These are phyloP conservation scores for Hormaphis cornu DNA, from an alignment of 1,140 invertebrate species.

Conservation along the genomic window DNA sequence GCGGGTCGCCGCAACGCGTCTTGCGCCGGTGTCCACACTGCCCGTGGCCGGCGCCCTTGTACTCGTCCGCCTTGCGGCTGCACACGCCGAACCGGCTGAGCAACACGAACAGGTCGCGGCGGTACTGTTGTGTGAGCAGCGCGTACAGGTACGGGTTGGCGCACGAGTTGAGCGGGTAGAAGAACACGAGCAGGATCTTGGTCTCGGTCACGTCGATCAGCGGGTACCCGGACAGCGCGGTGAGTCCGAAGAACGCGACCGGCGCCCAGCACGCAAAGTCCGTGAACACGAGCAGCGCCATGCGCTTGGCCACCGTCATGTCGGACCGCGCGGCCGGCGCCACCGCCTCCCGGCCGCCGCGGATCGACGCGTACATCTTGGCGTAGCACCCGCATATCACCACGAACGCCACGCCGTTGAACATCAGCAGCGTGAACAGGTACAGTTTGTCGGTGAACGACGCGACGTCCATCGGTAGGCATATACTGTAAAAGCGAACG, in stretches of 20 bases:
- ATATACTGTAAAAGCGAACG: slow-evolving; percentile 41
- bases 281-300: slow-evolving; percentile 76
- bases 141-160: slow-evolving; percentile 88
- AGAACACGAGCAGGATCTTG: slow-evolving; percentile 81
- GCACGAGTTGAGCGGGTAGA: slow-evolving; percentile 84
- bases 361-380: slow-evolving; percentile 68
- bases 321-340: slow-evolving; percentile 90
- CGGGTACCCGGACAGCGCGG: slow-evolving; percentile 66
- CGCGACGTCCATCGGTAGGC: slow-evolving; percentile 44
- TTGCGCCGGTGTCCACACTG: slow-evolving; percentile 39
- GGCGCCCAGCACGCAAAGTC: slow-evolving; percentile 82
- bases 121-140: slow-evolving; percentile 77
- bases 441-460: slow-evolving; percentile 47
- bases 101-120: slow-evolving; percentile 63
- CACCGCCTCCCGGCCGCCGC: slow-evolving; percentile 62
- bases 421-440: slow-evolving; percentile 58
- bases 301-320: slow-evolving; percentile 88
- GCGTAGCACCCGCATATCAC: slow-evolving; percentile 73
- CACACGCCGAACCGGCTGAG: slow-evolving; percentile 86
- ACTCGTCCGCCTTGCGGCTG: slow-evolving; percentile 69
- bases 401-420: slow-evolving; percentile 64
- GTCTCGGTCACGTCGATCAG: slow-evolving; percentile 75
- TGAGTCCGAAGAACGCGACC: slow-evolving; percentile 73
- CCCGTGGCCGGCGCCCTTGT: slow-evolving; percentile 40
- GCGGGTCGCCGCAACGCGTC: slow-evolving; percentile 37